Conservation (phyloP, 2,797 vertebrate genomes). For the Arrhamphus sclerolepis region DNA sequence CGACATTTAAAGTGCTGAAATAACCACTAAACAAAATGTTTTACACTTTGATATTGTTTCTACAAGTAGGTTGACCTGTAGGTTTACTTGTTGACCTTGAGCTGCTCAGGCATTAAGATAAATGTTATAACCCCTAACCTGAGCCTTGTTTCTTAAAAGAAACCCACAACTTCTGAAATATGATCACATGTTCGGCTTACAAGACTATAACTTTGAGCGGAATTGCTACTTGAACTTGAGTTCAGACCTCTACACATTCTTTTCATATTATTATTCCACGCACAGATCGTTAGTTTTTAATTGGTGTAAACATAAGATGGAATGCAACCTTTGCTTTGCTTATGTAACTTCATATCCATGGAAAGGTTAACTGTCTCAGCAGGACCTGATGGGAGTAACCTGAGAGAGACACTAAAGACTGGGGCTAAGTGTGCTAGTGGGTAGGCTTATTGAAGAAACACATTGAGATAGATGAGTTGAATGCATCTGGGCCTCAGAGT, state of each 20-base stretch:
- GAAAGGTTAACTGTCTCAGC: constrained; percentile 74
- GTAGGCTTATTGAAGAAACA: constrained; percentile 55
- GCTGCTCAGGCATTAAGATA: constrained; percentile 38
- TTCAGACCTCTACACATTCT: constrained; percentile 9
- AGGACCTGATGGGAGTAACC: constrained; percentile 73
- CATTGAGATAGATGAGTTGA: constrained; percentile 32
- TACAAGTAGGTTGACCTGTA: constrained; percentile 35
- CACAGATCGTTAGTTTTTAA: constrained; percentile 23
- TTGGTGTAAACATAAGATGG: constrained; percentile 41
- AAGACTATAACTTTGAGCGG: constrained; percentile 4
- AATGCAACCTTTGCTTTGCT: constrained; percentile 58
- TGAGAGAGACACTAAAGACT: constrained; percentile 71
- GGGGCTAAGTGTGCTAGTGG: constrained; percentile 23
- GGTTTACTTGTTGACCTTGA: constrained; percentile 26
- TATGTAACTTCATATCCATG: constrained; percentile 69
- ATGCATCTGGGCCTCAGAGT: constrained; percentile 21
- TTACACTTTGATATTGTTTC: constrained; percentile 31
- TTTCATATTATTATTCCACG: constrained; percentile 36
- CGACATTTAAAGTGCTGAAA: constrained; percentile 20
- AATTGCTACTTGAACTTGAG: constrained; percentile 9
- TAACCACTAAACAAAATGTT: constrained; percentile 16
- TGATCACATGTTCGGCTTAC: constrained; percentile 10
- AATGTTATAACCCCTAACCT: constrained; percentile 45
- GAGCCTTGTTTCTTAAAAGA: constrained; percentile 31
- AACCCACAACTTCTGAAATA: constrained; percentile 23